Evolutionary conservation across 2,888 invertebrate genomes (phyloP).

Genomic region (Aspidiotus rigidus): DNA sequence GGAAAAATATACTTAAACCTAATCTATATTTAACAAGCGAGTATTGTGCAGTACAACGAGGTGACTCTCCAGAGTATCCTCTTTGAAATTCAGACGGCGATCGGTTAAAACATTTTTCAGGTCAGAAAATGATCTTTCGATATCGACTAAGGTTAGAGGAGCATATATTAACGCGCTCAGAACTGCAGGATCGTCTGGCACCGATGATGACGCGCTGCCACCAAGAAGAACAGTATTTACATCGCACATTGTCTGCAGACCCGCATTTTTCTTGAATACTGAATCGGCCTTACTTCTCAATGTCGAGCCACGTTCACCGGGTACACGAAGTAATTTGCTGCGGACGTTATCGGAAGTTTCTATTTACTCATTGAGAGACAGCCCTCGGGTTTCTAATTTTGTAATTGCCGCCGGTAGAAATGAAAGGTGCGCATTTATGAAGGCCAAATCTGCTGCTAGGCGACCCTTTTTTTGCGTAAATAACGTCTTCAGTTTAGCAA

Average conservation of each 20-base stretch:
- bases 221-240: neutral
- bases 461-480: neutral
- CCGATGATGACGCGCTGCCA: no score
- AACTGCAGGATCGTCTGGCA: no score
- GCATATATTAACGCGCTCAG: no score
- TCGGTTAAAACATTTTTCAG: no score
- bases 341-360: neutral
- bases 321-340: neutral
- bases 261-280: neutral
- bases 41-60: no score
- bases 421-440: neutral
- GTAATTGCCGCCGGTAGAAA: neutral
- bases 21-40: no score
- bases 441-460: neutral
- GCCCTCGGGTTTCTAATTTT: no score
- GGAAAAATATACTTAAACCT: no score
- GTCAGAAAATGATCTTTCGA: no score
- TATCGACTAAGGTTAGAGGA: no score
- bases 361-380: neutral
- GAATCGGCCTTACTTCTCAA: neutral
- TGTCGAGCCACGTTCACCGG: neutral
- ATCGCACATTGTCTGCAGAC: neutral
- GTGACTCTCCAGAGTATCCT: no score
- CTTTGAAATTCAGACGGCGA: no score
- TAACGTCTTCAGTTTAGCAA: neutral